Evolutionary conservation across 2,888 invertebrate species (phyloP), one percentile per base, ranked within the genome.

Genomic region (Vanessa cardui): DNA sequence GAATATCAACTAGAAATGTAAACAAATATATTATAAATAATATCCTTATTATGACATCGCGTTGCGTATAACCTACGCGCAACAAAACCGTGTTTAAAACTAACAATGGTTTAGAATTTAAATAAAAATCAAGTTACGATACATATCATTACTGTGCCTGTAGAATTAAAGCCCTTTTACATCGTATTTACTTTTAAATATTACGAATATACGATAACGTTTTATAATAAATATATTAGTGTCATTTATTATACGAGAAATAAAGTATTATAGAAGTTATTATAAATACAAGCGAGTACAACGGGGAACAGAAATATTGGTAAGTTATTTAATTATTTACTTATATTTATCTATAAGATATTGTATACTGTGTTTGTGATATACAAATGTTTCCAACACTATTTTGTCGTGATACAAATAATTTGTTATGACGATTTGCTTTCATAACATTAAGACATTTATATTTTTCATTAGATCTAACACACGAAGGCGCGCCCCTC

Each of bases 111-210:
- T 80, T 89, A 88, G 80, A 69, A 56, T 74, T 80, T 72, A 81
- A 83, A 79, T 76, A 72, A 75, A 77, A 82, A 84, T 82, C 77
- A 82, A 85, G 82, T 79, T 83, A 85, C 39, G 39, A 90, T 89
- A 91, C 91, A 92, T 92, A 92, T 92, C 91, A 91, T 84, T 78
- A 81, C 75, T 86, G 91, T 92, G 92, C 91, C 91, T 91, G 81
- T 88, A 90, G 78, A 78, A 73, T 79, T 83, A 83, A 82, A 80
- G 72, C 66, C 63, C 70, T 71, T 68, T 67, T 71, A 71, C 69
- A 71, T 69, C 60, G 47, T 59, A 69, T 66, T 61, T 62, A 66
- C 52, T 60, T 63, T 39, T 59, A 52, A 65, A 64, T 68, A 50
- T 64, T 46, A 52, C 26, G 47, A 59, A 70, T 69, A 71, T 71